phyloP scores from a whole-genome alignment of 2,797 vertebrate species.

The Carcharodon carcharias region DNA sequence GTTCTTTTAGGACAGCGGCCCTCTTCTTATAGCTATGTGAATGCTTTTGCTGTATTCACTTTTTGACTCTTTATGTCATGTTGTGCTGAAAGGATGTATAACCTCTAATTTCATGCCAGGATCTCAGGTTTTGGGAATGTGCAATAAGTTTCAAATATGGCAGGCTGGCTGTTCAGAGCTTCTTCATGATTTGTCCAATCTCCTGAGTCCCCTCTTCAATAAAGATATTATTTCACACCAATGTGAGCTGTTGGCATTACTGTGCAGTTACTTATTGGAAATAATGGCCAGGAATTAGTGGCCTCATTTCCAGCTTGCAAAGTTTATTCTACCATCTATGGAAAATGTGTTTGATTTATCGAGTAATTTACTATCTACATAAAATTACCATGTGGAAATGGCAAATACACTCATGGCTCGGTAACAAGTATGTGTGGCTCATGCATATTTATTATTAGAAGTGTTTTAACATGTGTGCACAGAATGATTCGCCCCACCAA shows the following conservation, averaged over 20 bases:
- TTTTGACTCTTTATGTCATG: neutral
- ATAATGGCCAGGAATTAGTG: neutral
- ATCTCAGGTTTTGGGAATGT: neutral
- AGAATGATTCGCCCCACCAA: neutral
- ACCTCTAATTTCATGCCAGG: neutral
- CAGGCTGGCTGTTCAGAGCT: neutral
- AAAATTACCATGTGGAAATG: neutral
- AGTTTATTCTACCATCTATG: neutral
- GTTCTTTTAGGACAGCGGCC: neutral
- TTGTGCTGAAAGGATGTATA: neutral
- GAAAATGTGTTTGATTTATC: constrained; percentile 17
- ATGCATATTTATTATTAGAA: neutral
- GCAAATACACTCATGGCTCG: neutral
- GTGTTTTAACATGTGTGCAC: neutral
- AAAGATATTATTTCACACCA: neutral
- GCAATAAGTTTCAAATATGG: neutral
- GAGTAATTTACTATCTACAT: neutral
- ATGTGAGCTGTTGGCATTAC: neutral
- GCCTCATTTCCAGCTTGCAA: neutral
- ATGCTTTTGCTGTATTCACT: neutral
- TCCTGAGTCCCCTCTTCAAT: neutral
- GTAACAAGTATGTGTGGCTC: neutral
- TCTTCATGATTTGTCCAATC: neutral
- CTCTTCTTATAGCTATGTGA: neutral
- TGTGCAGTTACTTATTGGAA: neutral